Evolutionary conservation across 2,113 vertebrate species (phyloP), one percentile per base, ranked within the genome.

Genomic region (Peromyscus polionotus): DNA sequence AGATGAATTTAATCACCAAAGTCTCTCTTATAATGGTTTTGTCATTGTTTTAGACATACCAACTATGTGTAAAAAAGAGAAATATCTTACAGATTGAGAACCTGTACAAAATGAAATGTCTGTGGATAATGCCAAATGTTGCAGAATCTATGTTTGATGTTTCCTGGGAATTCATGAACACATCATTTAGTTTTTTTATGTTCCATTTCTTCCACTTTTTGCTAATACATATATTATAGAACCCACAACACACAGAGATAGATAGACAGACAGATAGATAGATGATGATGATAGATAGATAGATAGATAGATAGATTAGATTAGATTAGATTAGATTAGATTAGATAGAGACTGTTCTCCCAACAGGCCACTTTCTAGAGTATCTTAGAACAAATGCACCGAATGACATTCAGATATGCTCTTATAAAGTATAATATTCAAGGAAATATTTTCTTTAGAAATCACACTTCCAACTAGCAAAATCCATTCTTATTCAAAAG

Each of bases 381-480:
- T 94, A 91, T 28, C 45, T 63, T 42, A 91, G 73, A 39, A 24
- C 42, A 79, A 90, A 48, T 42, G 17, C 9, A 68, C 3, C 42
- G 24, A 13, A 28, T 57, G 67, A 1, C 26, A 84, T 57, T 90
- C 81, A 94, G n/a, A 90, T 39, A 16, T 87, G 7, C 42, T 54
- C 88, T 91, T 90, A 31, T 48, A 24, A 91, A 83, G 7, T n/a
- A 0, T 39, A 45, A 79, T 61, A 17, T 8, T 94, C 7, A 45
- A 93, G 39, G 88, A 89, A 67, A 20, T 31, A 88, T 59, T 92
- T 96, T 91, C 26, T 94, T 17, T 68, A 85, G 36, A 92, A 2
- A 65, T 16, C 45, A 3, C 72, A 42, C 7, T 72, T 94, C 7
- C 2, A 51, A 65, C 13, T 80, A 94, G 19, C n/a, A 80, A 75